Percentiles rank a stretch among this genome's conserved stretches.
Evolutionary conservation across 2,888 invertebrate genomes (phyloP).

Genomic region (Aquatica leii): DNA sequence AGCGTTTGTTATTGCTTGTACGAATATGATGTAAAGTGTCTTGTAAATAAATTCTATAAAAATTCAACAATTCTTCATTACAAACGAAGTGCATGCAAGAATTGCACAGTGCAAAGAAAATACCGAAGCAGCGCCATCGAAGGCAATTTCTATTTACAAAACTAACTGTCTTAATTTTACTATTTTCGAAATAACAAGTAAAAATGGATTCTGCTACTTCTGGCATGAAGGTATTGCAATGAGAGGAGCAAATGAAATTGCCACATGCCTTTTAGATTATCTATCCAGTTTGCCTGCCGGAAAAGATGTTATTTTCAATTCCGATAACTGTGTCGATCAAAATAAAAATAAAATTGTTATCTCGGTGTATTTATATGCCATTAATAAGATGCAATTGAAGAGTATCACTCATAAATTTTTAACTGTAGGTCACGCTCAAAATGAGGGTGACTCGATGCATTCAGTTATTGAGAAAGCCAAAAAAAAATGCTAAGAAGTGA

Average conservation of each 20-base stretch:
- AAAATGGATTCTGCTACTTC: no score
- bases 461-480: not conserved
- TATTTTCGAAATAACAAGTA: no score
- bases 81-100: no score
- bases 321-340: not conserved
- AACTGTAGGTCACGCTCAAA: not conserved
- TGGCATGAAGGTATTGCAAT: no score
- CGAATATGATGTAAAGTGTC: no score
- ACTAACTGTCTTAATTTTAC: no score
- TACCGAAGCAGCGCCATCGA: no score
- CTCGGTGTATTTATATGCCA: not conserved
- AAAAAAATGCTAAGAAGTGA: not conserved
- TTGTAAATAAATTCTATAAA: no score
- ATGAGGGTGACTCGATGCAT: not conserved
- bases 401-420: conserved; percentile 6
- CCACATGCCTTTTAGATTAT: not conserved
- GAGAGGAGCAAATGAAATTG: not conserved
- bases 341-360: not conserved
- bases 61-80: no score
- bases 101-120: no score
- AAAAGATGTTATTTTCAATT: not conserved
- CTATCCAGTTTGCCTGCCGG: not conserved
- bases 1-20: no score
- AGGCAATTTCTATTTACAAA: no score
- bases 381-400: not conserved